Percentiles rank a stretch among this genome's conserved stretches.
These are phyloP conservation scores for Zeus faber DNA, from an alignment of 2,113 vertebrate genomes.

Conservation along the genomic window DNA sequence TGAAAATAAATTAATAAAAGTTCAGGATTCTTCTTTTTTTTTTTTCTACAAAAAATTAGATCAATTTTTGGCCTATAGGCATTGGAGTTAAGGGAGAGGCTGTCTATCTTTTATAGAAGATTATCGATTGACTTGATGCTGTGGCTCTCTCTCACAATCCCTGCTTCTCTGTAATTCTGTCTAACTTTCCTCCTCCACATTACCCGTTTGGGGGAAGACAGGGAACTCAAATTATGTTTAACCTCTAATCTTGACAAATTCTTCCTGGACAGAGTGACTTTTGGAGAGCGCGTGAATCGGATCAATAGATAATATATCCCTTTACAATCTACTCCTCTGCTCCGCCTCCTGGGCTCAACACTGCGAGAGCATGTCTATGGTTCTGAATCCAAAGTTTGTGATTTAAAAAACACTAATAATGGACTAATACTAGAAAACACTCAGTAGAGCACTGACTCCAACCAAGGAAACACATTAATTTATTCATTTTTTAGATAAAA, in stretches of 20 bases:
- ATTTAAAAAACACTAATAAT: too few species aligned
- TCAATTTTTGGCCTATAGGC: not conserved
- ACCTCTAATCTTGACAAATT: not conserved
- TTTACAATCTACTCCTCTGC: not conserved
- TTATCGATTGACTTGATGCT: not conserved
- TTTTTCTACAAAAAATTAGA: constrained; percentile 3
- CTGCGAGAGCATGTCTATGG: too few species aligned
- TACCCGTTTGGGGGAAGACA: not conserved
- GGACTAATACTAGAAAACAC: too few species aligned
- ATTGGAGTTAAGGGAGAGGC: not conserved
- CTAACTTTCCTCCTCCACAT: not conserved
- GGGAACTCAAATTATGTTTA: not conserved
- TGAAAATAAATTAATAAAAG: too few species aligned
- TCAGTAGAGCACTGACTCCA: too few species aligned
- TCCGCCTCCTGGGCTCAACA: not conserved
- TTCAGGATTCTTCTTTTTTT: too few species aligned
- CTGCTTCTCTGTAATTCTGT: not conserved
- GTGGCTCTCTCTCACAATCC: not conserved
- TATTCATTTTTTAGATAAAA: too few species aligned
- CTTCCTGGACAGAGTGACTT: not conserved
- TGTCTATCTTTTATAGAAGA: not conserved
- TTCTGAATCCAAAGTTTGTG: too few species aligned
- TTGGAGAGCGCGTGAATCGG: not conserved
- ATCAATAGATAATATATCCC: too few species aligned
- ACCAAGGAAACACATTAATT: too few species aligned